Evolutionary conservation across 2,113 vertebrate species (phyloP).

Genomic region (Cnemophilus loriae): DNA sequence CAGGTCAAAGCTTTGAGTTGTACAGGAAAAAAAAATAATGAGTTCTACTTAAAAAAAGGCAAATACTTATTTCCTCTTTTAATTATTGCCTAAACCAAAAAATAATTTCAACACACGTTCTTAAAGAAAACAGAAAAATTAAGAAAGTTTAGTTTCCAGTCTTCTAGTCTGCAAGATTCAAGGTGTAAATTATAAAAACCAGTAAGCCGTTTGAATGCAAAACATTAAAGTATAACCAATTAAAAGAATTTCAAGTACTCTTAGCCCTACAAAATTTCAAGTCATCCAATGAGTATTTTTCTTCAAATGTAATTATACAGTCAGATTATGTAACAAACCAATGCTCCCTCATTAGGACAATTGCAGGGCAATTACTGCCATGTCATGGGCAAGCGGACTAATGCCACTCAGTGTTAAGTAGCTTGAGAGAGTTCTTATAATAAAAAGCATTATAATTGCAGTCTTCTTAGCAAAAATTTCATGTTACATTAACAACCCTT

Average conservation of each 20-base stretch:
- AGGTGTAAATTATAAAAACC: neutral
- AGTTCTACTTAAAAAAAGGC: neutral
- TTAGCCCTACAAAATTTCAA: neutral
- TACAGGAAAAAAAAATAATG: neutral
- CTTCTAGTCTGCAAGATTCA: neutral
- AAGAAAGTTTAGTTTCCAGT: neutral
- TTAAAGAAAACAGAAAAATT: neutral
- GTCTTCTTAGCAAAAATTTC: neutral
- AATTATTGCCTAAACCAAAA: neutral
- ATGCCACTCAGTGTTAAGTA: neutral
- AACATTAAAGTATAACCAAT: neutral
- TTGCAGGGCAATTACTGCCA: neutral
- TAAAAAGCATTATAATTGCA: neutral
- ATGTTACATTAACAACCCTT: neutral
- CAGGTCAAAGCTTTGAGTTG: neutral
- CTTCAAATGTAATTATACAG: neutral
- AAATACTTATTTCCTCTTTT: neutral
- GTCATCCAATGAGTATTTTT: neutral
- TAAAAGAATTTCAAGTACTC: neutral
- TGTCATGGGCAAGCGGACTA: neutral
- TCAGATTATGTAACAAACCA: neutral
- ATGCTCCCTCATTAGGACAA: neutral
- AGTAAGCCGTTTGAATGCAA: neutral
- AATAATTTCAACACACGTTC: neutral
- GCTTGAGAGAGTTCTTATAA: neutral